phyloP scores from a whole-genome alignment of 2,888 invertebrate genomes.

The Auanema sp. region DNA sequence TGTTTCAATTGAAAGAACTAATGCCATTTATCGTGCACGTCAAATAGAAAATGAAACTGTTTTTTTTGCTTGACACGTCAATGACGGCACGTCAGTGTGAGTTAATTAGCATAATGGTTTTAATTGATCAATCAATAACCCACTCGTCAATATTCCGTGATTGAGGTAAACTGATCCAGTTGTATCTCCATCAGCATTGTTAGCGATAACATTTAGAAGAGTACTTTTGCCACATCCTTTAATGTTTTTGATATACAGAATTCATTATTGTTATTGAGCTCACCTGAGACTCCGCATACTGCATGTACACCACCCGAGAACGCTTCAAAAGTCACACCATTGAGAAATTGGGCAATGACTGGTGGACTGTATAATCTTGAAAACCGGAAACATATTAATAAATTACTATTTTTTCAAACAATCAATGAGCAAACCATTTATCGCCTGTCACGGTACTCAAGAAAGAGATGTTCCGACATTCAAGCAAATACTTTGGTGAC shows the following conservation, averaged over 20 bases:
- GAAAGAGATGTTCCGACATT: conserved; percentile 50
- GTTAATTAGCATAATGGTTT: conserved; percentile 61
- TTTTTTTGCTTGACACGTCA: neutral
- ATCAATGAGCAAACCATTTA: conserved; percentile 2
- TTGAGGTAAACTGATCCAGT: conserved; percentile 87
- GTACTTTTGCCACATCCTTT: conserved; percentile 91
- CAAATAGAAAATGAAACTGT: neutral
- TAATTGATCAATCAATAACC: conserved; percentile 69
- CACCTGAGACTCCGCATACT: conserved; percentile 87
- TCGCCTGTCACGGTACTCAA: conserved; percentile 45
- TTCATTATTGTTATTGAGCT: conserved; percentile 11
- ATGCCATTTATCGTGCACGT: neutral
- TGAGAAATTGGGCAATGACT: conserved; percentile 72
- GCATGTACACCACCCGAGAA: conserved; percentile 91
- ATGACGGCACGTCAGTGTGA: neutral
- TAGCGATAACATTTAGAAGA: conserved; percentile 82
- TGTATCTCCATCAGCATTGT: conserved; percentile 76
- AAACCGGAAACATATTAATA: conserved; percentile 6
- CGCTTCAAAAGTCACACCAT: conserved; percentile 87
- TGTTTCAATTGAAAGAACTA: neutral
- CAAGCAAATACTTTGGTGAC: conserved; percentile 30
- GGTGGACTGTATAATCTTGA: conserved; percentile 57
- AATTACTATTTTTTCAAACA: too few relatives aligned
- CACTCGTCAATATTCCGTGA: conserved; percentile 79
- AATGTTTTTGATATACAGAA: conserved; percentile 26